Percentiles rank a stretch among this genome's conserved stretches.
These are phyloP conservation scores for Oceanodroma tethys DNA, from an alignment of 2,113 vertebrate species.

Conservation along the genomic window DNA sequence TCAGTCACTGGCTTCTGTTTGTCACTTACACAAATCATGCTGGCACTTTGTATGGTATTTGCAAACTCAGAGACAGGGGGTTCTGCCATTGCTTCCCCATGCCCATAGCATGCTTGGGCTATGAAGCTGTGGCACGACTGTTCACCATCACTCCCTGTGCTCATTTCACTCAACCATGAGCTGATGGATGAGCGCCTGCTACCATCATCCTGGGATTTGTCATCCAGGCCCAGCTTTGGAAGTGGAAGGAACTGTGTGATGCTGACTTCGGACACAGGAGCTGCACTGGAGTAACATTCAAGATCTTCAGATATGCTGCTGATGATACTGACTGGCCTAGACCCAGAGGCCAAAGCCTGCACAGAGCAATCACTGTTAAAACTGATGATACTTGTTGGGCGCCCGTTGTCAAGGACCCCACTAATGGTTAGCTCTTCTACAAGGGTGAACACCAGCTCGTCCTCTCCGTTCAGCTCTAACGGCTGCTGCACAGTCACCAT, in stretches of 20 bases:
- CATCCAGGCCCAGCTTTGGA: constrained; percentile 75
- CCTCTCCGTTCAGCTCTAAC: constrained; percentile 81
- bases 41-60: constrained; percentile 49
- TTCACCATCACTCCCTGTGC: constrained; percentile 87
- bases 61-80: constrained; percentile 63
- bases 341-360: constrained; percentile 82
- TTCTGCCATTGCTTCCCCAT: constrained; percentile 89
- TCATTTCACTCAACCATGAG: constrained; percentile 94
- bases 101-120: constrained; percentile 85
- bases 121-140: constrained; percentile 88
- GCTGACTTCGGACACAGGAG: constrained; percentile 88
- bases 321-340: constrained; percentile 90
- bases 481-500: constrained; percentile 88
- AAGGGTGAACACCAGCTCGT: constrained; percentile 84
- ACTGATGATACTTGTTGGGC: constrained; percentile 91
- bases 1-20: constrained; percentile 72
- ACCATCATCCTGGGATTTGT: constrained; percentile 69
- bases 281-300: constrained; percentile 73
- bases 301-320: constrained; percentile 87
- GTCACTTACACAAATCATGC: constrained; percentile 58
- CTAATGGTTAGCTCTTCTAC: constrained; percentile 85
- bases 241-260: constrained; percentile 85
- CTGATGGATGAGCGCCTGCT: constrained; percentile 88
- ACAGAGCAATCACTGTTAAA: constrained; percentile 90
- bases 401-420: constrained; percentile 79